Percentiles rank a stretch among this genome's conserved stretches.
phyloP scores from a whole-genome alignment of 2,113 vertebrate genomes.

The Serinus canaria region DNA sequence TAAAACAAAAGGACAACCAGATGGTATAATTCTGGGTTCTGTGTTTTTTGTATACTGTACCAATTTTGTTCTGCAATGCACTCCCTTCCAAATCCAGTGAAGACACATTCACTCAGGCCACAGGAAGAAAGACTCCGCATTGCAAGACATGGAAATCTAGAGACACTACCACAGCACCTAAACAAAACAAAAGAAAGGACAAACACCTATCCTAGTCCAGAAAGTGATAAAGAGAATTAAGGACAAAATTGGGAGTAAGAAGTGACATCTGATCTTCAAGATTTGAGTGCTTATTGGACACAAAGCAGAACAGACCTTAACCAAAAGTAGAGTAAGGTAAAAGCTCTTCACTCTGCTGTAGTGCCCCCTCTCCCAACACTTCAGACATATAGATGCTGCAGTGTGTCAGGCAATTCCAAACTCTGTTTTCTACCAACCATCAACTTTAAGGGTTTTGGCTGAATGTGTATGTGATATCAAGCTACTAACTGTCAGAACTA shows the following conservation, averaged over 20 bases:
- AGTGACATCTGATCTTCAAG: neutral
- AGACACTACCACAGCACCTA: neutral
- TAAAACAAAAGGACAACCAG: neutral
- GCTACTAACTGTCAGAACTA: neutral
- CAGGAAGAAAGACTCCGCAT: neutral
- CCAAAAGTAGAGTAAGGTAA: neutral
- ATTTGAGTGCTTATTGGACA: neutral
- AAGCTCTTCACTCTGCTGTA: neutral
- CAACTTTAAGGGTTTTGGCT: neutral
- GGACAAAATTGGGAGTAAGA: neutral
- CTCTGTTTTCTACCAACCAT: neutral
- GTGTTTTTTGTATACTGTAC: neutral
- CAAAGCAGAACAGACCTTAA: neutral
- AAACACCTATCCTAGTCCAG: neutral
- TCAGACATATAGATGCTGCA: rapidly evolving
- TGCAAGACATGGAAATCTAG: neutral
- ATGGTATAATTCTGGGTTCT: neutral
- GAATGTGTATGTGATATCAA: neutral
- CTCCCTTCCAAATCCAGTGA: neutral
- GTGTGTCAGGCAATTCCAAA: neutral
- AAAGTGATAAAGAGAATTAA: neutral
- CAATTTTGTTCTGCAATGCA: neutral
- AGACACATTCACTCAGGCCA: neutral
- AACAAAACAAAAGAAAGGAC: neutral
- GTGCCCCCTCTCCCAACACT: neutral